A percentile compares a stretch with the other conserved stretches of the same genome.
These are phyloP conservation scores for Neodiprion lecontei DNA, from an alignment of 1,140 invertebrate species.

Conservation along the genomic window DNA sequence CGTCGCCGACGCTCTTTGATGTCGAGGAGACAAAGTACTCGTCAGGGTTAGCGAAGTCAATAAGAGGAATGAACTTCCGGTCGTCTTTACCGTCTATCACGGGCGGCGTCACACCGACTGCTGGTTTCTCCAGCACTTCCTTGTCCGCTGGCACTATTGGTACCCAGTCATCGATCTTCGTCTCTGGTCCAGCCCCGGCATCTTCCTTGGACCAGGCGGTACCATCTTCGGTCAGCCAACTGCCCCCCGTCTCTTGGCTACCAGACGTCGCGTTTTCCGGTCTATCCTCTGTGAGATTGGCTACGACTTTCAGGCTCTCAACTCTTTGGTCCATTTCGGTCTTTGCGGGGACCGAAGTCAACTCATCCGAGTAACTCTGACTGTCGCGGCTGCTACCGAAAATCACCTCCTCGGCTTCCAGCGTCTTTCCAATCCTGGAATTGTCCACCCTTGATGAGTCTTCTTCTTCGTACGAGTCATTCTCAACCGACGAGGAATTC, in stretches of 20 bases:
- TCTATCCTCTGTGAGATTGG: background rate
- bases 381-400: background rate
- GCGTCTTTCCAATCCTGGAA: background rate
- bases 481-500: background rate
- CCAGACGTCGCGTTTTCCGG: conserved; percentile 35
- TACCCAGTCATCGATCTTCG: conserved; percentile 51
- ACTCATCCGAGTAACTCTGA: background rate
- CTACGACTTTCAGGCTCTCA: background rate
- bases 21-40: conserved; percentile 1
- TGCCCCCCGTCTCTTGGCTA: conserved; percentile 35
- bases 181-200: conserved; percentile 25
- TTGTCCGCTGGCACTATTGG: conserved; percentile 31
- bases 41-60: conserved; percentile 34
- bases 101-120: conserved; percentile 12
- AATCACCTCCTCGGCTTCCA: background rate
- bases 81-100: conserved; percentile 27
- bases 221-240: conserved; percentile 44
- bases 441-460: background rate
- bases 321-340: background rate
- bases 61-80: conserved; percentile 52
- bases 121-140: background rate
- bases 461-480: background rate
- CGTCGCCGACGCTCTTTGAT: background rate
- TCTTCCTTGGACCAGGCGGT: conserved; percentile 34
- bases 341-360: too few species aligned